Conservation (phyloP, 2,113 vertebrate genomes). For the Callocephalon fimbriatum region DNA sequence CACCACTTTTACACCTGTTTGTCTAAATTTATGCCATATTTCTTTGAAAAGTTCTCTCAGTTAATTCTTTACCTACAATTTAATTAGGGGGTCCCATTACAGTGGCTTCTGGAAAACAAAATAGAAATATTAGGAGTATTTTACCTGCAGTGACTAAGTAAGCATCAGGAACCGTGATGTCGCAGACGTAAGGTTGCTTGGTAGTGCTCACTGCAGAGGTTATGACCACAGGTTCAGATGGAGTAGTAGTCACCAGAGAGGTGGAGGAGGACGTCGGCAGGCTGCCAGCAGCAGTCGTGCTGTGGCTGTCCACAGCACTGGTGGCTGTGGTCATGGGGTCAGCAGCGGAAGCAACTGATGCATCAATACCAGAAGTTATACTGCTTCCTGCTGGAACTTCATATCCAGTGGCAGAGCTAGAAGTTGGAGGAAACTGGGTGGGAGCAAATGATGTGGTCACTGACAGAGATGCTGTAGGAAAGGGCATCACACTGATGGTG, state of each 20-base stretch:
- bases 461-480: not conserved
- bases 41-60: not conserved
- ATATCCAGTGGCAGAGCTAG: constrained; percentile 3
- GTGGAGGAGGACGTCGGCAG: not conserved
- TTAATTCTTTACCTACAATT: not conserved
- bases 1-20: not conserved
- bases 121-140: not conserved
- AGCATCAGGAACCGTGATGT: constrained; percentile 77
- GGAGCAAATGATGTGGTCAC: not conserved
- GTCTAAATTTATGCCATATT: fast-evolving
- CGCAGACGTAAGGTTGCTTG: constrained; percentile 84
- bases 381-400: constrained; percentile 42
- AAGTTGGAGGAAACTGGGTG: constrained; percentile 11
- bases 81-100: not conserved
- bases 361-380: not conserved
- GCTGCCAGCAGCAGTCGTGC: not conserved
- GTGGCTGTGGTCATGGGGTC: not conserved
- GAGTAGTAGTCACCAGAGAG: not conserved
- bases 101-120: not conserved
- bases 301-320: not conserved
- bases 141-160: constrained; percentile 89
- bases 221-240: not conserved
- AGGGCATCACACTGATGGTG: not conserved
- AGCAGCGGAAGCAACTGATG: not conserved
- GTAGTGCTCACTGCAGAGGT: constrained; percentile 72